Conservation (phyloP, 2,888 invertebrate genomes). For the Athrips mouffetella region DNA sequence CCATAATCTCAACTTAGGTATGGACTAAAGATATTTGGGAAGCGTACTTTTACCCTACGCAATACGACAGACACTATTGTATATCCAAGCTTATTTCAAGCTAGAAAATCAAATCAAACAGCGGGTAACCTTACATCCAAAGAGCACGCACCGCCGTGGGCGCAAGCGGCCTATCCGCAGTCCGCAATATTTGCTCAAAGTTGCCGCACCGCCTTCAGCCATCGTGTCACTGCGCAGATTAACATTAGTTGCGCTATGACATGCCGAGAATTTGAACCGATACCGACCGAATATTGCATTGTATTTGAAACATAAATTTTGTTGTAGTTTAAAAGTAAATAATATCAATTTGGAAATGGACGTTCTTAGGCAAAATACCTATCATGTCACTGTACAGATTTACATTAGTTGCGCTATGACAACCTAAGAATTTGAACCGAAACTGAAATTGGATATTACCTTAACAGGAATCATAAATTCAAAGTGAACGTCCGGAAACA, state of each 20-base stretch:
- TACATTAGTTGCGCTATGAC: conserved; percentile 59
- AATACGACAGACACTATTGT: background rate
- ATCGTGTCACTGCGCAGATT: conserved; percentile 60
- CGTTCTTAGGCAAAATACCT: too few species aligned
- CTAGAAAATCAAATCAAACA: conserved; percentile 4
- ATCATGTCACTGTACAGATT: conserved; percentile 59
- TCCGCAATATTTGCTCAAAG: conserved; percentile 11
- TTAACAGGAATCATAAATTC: too few species aligned
- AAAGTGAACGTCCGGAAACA: too few species aligned
- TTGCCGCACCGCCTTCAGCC: conserved; percentile 49
- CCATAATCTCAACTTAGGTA: too few species aligned
- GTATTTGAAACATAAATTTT: too few species aligned
- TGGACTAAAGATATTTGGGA: too few species aligned
- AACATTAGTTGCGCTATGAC: conserved; percentile 59
- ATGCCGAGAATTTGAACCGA: conserved; percentile 40
- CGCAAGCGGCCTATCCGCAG: conserved; percentile 6
- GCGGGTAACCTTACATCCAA: conserved; percentile 6
- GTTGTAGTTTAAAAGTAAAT: too few species aligned
- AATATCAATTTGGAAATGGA: too few species aligned
- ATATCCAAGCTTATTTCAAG: background rate
- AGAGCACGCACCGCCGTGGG: conserved; percentile 30
- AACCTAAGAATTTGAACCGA: conserved; percentile 39
- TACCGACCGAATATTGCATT: conserved; percentile 1
- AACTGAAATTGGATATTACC: background rate
- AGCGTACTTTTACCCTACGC: too few species aligned